A percentile compares a stretch with the other conserved stretches of the same genome.
phyloP scores from a whole-genome alignment of 1,140 invertebrate genomes.

The Drosophila triauraria region DNA sequence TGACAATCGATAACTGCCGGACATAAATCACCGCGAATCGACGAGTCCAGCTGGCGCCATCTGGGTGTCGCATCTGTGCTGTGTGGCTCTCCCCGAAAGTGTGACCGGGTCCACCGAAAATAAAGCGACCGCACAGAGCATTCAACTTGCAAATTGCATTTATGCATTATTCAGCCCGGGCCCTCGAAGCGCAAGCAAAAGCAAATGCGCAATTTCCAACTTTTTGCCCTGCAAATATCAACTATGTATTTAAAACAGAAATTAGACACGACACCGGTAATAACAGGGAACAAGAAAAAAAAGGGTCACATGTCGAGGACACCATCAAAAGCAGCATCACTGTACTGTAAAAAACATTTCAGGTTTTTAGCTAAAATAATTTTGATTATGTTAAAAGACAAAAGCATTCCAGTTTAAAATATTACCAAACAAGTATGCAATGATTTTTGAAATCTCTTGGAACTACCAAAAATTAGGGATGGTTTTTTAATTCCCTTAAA shows the following conservation, averaged over 20 bases:
- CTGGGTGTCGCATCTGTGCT: conserved; percentile 13
- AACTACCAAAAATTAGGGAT: background rate
- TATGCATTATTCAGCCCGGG: conserved; percentile 58
- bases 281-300: conserved; percentile 11
- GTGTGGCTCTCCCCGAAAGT: conserved; percentile 1
- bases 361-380: background rate
- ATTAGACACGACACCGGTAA: conserved; percentile 72
- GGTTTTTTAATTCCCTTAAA: background rate
- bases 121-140: conserved; percentile 41
- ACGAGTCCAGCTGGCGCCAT: conserved; percentile 33
- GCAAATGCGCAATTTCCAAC: conserved; percentile 64
- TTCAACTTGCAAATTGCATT: conserved; percentile 53
- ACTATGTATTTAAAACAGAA: conserved; percentile 81
- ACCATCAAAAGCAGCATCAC: conserved; percentile 5
- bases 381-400: background rate
- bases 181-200: conserved; percentile 21
- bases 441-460: too few relatives aligned
- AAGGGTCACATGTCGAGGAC: conserved; percentile 3
- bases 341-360: conserved; percentile 6
- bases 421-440: too few relatives aligned
- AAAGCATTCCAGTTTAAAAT: background rate
- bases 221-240: conserved; percentile 65
- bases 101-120: conserved; percentile 33
- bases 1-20: conserved; percentile 41
- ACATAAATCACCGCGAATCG: conserved; percentile 28